Evolutionary conservation across 2,888 invertebrate genomes (phyloP), one percentile per base, ranked within the genome.

Genomic region (Marasmarcha lunaedactyla): DNA sequence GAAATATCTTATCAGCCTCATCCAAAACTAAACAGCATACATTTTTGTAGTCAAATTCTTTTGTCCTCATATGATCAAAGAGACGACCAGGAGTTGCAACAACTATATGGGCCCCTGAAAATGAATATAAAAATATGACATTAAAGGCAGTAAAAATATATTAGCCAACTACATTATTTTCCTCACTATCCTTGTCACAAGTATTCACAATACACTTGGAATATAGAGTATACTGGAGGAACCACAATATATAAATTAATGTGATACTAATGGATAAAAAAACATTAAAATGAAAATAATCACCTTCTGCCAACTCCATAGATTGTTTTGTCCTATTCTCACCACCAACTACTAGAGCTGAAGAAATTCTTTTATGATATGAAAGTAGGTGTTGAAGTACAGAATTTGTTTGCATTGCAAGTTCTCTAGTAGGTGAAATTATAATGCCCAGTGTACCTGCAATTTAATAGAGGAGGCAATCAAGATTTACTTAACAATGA

Each of bases 31-130:
- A 77, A 69, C 95, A 95, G 54, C 92, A 92, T 1, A 98, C 86
- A 76, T 96, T 92, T 73, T 92, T 93, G 57, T 90, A 95, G 48
- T 96, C 81, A 73, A 98, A 98, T 51, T 94, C 92, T 11, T 92
- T 89, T 0, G 97, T 94, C 81, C 95, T 90, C 63, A 98, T 85
- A 71, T 98, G 98, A 83, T 98, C 98, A 46, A 98, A 81, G 9
- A 98, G 84, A 49, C 98, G 87, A 1, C 98, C 98, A 10, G 98
- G 98, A 2, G 98, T 98, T 1, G 97, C 95, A 1, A 98, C 94
- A 15, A 98, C 73, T 51, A 98, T 92, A 57, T 97, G 93, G 9
- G 95, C 88, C 56, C 90, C 95, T 84, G 49, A 37, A 69, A 67
- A 40, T 42, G 20, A 20, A 20, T n/a, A n/a, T n/a, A n/a, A n/a